Conservation (phyloP, 2,113 vertebrate genomes). For the Potamarius usumacintae region DNA sequence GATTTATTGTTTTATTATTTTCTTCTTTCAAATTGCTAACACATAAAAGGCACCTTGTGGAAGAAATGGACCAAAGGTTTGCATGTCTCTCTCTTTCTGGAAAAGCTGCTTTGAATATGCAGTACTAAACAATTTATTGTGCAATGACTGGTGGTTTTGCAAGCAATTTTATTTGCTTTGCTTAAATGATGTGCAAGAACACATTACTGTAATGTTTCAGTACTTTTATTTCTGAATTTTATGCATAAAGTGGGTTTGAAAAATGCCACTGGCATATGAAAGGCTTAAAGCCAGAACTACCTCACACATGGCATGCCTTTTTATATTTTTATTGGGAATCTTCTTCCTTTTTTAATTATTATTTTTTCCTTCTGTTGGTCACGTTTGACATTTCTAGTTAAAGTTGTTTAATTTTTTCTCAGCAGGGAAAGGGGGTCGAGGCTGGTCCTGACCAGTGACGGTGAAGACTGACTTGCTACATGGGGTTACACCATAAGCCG, state of each 20-base stretch:
- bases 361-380: not conserved
- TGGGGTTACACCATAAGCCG: slow-evolving; percentile 99
- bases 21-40: slow-evolving; percentile 80
- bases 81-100: slow-evolving; percentile 40
- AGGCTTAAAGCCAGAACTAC: not conserved
- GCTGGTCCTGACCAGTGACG: slow-evolving; percentile 99
- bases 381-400: not conserved
- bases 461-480: slow-evolving; percentile 99
- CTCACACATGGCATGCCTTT: not conserved
- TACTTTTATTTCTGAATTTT: not conserved
- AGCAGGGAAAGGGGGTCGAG: slow-evolving; percentile 99
- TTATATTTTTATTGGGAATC: not conserved
- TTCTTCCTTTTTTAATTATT: not conserved
- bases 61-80: slow-evolving; percentile 62
- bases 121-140: not conserved
- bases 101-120: slow-evolving; percentile 1
- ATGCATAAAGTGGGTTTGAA: not conserved
- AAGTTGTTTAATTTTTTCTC: slow-evolving; percentile 81
- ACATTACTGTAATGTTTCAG: not conserved
- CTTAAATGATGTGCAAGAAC: not conserved
- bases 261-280: not conserved
- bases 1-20: slow-evolving; percentile 81
- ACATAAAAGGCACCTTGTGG: slow-evolving; percentile 69
- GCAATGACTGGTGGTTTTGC: not conserved
- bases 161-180: not conserved